Percentiles rank a stretch among this genome's conserved stretches.
Conservation (phyloP, 2,888 invertebrate genomes). For the Tuta absoluta region DNA sequence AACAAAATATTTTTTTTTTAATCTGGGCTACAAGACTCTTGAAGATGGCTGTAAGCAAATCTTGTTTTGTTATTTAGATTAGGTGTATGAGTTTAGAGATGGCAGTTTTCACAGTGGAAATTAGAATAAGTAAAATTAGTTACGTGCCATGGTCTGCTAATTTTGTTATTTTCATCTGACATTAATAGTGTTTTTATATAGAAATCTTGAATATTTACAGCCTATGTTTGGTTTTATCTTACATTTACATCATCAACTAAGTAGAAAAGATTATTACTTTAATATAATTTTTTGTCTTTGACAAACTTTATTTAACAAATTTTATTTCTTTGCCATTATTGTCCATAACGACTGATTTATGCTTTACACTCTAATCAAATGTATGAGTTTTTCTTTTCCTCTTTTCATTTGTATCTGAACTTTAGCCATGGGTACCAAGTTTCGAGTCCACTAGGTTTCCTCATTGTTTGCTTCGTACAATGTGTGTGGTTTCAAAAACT, state of each 20-base stretch:
- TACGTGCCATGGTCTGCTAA: not conserved
- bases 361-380: not conserved
- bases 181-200: not conserved
- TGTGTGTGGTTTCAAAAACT: conserved; percentile 53
- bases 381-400: not conserved
- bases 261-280: no score
- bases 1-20: conserved; percentile 7
- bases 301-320: no score
- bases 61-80: conserved; percentile 35
- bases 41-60: conserved; percentile 30
- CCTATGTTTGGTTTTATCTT: no score
- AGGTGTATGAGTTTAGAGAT: conserved; percentile 21
- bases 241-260: no score
- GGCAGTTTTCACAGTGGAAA: not conserved
- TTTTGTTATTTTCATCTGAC: not conserved
- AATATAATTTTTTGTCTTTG: no score
- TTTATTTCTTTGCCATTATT: no score
- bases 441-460: conserved; percentile 34
- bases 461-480: conserved; percentile 52
- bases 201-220: no score
- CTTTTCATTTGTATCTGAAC: not conserved
- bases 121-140: conserved; percentile 5
- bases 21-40: conserved; percentile 29
- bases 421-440: not conserved
- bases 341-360: no score